These are phyloP conservation scores for Allophyes oxyacanthae DNA, from an alignment of 2,888 invertebrate genomes.

Conservation along the genomic window DNA sequence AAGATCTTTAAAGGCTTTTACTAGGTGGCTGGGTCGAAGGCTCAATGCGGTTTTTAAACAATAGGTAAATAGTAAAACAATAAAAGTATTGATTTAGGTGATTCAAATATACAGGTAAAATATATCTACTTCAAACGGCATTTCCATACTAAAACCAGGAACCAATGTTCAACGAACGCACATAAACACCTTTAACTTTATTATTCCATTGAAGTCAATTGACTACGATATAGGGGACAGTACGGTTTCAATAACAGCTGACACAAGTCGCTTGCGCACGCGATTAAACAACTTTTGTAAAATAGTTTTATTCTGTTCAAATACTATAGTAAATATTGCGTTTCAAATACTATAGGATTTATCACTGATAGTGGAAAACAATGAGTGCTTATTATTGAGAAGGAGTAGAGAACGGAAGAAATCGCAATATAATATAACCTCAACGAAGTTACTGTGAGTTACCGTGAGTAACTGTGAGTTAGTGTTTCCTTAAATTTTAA, in stretches of 20 bases:
- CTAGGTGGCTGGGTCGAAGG: no score
- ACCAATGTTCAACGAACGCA: constrained; percentile 31
- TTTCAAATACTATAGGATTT: no score
- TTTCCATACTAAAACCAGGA: constrained; percentile 1
- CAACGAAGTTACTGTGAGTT: constrained; percentile 14
- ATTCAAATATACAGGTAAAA: no score
- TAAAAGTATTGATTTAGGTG: no score
- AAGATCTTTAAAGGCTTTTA: no score
- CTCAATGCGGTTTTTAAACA: no score
- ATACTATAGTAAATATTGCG: neutral
- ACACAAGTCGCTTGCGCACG: constrained; percentile 54
- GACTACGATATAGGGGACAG: constrained; percentile 62
- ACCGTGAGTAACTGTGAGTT: constrained; percentile 21
- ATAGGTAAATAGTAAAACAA: no score
- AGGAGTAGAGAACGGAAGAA: neutral
- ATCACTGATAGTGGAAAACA: constrained; percentile 28
- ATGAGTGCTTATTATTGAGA: constrained; percentile 12
- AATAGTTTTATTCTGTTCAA: constrained; percentile 6
- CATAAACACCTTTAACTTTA: constrained; percentile 60
- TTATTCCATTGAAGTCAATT: constrained; percentile 87
- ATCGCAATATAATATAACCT: neutral
- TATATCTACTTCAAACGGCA: no score
- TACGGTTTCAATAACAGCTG: constrained; percentile 55
- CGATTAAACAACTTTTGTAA: constrained; percentile 2
- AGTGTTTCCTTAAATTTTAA: neutral